Conservation (phyloP, 2,113 vertebrate genomes). For the Rhinolophus ferrumequinum region DNA sequence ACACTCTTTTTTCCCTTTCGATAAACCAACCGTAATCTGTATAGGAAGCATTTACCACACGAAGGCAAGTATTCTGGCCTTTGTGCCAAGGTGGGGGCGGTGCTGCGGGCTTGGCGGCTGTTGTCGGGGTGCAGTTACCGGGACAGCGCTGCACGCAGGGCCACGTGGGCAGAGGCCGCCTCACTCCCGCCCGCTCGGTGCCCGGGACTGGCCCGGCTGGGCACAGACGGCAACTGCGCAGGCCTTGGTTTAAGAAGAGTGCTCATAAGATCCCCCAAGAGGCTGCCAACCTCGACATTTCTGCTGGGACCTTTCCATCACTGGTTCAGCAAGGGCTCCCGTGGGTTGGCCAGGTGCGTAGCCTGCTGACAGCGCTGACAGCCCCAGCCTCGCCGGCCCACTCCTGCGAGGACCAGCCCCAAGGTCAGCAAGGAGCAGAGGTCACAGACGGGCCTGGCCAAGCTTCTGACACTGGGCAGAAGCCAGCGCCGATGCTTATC, state of each 20-base stretch:
- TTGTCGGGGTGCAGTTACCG: fast-evolving
- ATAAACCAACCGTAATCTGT: background rate
- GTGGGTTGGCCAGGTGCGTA: conserved; percentile 91
- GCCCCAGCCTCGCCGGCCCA: conserved; percentile 90
- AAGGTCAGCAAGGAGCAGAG: fast-evolving
- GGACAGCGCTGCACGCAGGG: background rate
- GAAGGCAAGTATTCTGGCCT: background rate
- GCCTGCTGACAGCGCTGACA: conserved; percentile 90
- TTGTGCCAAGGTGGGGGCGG: background rate
- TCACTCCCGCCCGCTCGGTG: no score
- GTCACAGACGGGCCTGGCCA: background rate
- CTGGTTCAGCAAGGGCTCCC: conserved; percentile 70
- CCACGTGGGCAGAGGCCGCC: background rate
- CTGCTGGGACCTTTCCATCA: background rate
- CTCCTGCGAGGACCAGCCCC: conserved; percentile 88
- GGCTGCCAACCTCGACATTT: background rate
- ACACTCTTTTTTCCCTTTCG: background rate
- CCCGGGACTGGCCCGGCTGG: background rate
- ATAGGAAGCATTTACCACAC: no score
- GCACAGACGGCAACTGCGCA: background rate
- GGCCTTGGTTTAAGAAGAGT: background rate
- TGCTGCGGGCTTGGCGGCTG: background rate
- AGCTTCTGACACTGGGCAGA: fast-evolving
- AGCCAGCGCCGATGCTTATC: background rate
- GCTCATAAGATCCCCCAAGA: background rate